Evolutionary conservation across 2,888 invertebrate species (phyloP).

Genomic region (Encarsia formosa): DNA sequence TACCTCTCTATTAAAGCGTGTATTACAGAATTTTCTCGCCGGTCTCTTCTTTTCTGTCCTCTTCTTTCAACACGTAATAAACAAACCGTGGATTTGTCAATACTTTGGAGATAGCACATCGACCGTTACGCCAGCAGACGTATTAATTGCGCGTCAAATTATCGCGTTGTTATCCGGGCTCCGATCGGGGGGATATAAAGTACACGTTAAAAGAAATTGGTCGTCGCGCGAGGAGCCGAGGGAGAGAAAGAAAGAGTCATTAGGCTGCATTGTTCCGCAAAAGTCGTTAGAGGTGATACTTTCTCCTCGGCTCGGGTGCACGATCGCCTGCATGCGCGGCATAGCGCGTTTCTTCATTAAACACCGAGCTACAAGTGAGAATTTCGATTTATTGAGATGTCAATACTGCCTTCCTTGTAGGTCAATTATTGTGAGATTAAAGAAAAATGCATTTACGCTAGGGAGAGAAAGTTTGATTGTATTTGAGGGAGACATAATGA

Average conservation of each 20-base stretch:
- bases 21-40: background rate
- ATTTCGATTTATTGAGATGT: slow-evolving; percentile 31
- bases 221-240: background rate
- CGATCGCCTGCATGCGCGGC: too few species aligned
- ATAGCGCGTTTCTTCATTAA: too few species aligned
- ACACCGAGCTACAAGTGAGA: too few species aligned
- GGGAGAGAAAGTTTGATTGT: too few species aligned
- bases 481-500: too few species aligned
- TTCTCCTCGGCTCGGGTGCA: slow-evolving; percentile 6
- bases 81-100: slow-evolving; percentile 16
- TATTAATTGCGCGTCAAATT: slow-evolving; percentile 40
- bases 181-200: slow-evolving; percentile 1
- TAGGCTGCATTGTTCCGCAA: slow-evolving; percentile 23
- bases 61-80: background rate
- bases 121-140: slow-evolving; percentile 28
- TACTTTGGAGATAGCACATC: slow-evolving; percentile 25
- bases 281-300: slow-evolving; percentile 23
- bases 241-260: slow-evolving; percentile 11
- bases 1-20: slow-evolving; percentile 14
- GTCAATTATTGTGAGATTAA: too few species aligned
- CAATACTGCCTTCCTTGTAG: slow-evolving; percentile 14
- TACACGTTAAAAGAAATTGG: background rate
- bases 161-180: slow-evolving; percentile 23
- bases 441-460: too few species aligned
- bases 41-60: slow-evolving; percentile 7